Evolutionary conservation across 2,888 invertebrate species (phyloP).

Genomic region (Phalera bucephala): DNA sequence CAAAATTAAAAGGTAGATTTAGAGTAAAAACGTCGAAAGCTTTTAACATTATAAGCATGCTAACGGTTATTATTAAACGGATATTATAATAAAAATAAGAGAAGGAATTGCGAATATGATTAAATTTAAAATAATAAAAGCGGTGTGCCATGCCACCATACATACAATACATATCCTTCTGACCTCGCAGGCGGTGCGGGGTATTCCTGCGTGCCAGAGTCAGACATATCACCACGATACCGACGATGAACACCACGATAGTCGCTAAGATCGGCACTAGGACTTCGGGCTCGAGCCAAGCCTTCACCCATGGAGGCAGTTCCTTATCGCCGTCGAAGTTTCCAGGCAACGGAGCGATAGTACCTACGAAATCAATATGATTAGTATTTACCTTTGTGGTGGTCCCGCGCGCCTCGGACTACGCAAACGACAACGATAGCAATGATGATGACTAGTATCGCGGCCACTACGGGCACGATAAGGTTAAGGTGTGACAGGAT

Average conservation of each 20-base stretch:
- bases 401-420: slow-evolving; percentile 91
- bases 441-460: slow-evolving; percentile 95
- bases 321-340: slow-evolving; percentile 80
- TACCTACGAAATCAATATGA: slow-evolving; percentile 81
- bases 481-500: slow-evolving; percentile 95
- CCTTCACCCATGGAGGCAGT: slow-evolving; percentile 89
- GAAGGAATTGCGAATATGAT: slow-evolving; percentile 45
- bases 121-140: slow-evolving; percentile 47
- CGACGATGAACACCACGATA: slow-evolving; percentile 94
- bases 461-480: slow-evolving; percentile 96
- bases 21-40: slow-evolving; percentile 1
- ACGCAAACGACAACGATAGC: slow-evolving; percentile 97
- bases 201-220: slow-evolving; percentile 92
- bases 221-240: slow-evolving; percentile 95
- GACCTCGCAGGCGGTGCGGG: slow-evolving; percentile 92
- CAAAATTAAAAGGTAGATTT: slow-evolving; percentile 25
- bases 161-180: slow-evolving; percentile 90
- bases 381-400: slow-evolving; percentile 89
- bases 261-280: slow-evolving; percentile 95
- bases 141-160: slow-evolving; percentile 77
- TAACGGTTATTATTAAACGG: slow-evolving; percentile 13
- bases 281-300: slow-evolving; percentile 95
- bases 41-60: slow-evolving; percentile 7
- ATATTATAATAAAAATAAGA: too few species aligned
- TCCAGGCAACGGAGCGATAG: slow-evolving; percentile 90